Percentiles rank a stretch among this genome's conserved stretches.
Conservation (phyloP, 2,113 vertebrate species). For the Chamaetylas fuelleborni region DNA sequence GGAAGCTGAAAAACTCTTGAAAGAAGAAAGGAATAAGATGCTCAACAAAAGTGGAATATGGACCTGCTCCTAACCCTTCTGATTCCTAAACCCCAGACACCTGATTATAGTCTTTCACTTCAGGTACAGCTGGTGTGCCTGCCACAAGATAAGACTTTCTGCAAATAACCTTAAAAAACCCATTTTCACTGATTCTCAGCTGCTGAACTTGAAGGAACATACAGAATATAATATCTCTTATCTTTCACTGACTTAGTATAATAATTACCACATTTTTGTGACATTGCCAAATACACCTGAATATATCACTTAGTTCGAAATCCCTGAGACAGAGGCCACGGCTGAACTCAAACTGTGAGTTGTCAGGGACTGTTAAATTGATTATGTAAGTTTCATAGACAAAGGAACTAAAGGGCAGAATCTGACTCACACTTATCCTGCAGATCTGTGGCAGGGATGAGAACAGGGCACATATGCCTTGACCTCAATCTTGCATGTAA, state of each 20-base stretch:
- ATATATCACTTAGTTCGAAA: not conserved
- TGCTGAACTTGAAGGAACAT: not conserved
- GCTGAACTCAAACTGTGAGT: not conserved
- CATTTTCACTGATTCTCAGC: not conserved
- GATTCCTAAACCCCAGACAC: not conserved
- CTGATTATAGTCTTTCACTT: not conserved
- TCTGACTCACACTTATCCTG: not conserved
- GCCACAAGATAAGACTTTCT: not conserved
- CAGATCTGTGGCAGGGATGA: not conserved
- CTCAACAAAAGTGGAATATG: not conserved
- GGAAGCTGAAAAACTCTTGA: not conserved
- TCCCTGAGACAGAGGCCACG: not conserved
- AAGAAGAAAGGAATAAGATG: not conserved
- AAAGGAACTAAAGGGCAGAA: slow-evolving; percentile 11
- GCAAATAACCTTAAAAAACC: not conserved
- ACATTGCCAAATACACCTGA: not conserved
- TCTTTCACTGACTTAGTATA: not conserved
- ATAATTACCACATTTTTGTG: not conserved
- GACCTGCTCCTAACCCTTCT: not conserved
- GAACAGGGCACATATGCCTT: not conserved
- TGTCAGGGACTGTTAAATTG: not conserved
- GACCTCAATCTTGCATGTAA: not conserved
- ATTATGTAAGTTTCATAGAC: not conserved
- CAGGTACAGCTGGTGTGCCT: not conserved
- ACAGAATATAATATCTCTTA: not conserved